Conservation (phyloP, 2,888 invertebrate species). For the Oscheius onirici region DNA sequence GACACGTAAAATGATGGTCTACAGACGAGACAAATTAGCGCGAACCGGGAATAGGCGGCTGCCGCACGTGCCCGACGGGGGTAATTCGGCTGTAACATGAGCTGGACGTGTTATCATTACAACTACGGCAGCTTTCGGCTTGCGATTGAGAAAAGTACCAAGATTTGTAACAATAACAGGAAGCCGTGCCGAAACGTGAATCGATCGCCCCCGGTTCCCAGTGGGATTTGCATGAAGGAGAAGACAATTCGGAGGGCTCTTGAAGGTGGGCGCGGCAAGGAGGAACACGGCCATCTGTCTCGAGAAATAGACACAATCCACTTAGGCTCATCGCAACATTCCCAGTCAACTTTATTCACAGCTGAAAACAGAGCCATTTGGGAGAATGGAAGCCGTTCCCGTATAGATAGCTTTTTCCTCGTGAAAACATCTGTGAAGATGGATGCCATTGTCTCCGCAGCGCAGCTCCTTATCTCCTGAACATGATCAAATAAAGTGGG, state of each 20-base stretch:
- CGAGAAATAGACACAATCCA: slow-evolving; percentile 9
- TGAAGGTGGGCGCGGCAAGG: slow-evolving; percentile 22
- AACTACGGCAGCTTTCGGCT: neutral
- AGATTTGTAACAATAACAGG: neutral
- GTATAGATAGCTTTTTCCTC: slow-evolving; percentile 39
- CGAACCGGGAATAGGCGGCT: slow-evolving; percentile 6
- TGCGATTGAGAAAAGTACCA: neutral
- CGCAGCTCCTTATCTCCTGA: slow-evolving; percentile 34
- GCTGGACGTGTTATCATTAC: slow-evolving; percentile 29
- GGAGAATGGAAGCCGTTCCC: slow-evolving; percentile 43
- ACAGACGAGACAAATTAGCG: slow-evolving; percentile 18
- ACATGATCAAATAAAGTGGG: neutral
- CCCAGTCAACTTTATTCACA: slow-evolving; percentile 16
- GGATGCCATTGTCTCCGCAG: slow-evolving; percentile 65
- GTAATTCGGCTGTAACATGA: slow-evolving; percentile 33
- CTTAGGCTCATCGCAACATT: slow-evolving; percentile 23
- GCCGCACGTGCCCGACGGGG: slow-evolving; percentile 4
- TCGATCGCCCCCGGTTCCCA: slow-evolving; percentile 27
- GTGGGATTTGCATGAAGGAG: slow-evolving; percentile 28
- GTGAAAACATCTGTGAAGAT: slow-evolving; percentile 49
- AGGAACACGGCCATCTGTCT: slow-evolving; percentile 18
- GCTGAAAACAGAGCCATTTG: slow-evolving; percentile 38
- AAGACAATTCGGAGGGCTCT: slow-evolving; percentile 21
- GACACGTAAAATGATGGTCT: neutral
- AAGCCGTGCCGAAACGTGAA: slow-evolving; percentile 3